Evolutionary conservation across 2,888 invertebrate genomes (phyloP).

Genomic region (Drosophila prostipennis): DNA sequence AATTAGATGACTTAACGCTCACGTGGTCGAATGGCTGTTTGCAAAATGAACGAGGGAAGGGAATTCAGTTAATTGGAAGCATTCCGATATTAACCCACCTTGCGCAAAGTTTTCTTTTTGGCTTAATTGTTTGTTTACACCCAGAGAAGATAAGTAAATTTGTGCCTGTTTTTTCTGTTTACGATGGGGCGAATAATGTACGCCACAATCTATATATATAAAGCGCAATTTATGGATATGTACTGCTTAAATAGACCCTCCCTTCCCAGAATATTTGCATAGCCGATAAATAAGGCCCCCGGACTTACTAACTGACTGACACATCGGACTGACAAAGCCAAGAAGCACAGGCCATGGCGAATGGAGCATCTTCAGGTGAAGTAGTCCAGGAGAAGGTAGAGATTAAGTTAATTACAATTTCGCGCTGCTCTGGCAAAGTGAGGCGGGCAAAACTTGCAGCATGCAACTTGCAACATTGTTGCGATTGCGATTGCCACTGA

Average conservation of each 20-base stretch:
- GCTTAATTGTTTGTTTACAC: conserved; percentile 33
- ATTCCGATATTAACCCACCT: conserved; percentile 29
- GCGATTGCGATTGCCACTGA: conserved; percentile 15
- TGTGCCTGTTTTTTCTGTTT: conserved; percentile 30
- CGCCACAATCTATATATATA: conserved; percentile 34
- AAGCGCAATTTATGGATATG: conserved; percentile 15
- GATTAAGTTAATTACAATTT: conserved; percentile 49
- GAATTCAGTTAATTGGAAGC: conserved; percentile 26
- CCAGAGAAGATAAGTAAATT: conserved; percentile 41
- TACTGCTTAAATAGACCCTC: conserved; percentile 11
- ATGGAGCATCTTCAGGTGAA: conserved; percentile 15
- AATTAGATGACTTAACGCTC: conserved; percentile 34
- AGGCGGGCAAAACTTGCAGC: conserved; percentile 20
- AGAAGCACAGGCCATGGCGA: conserved; percentile 12
- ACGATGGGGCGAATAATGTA: conserved; percentile 19
- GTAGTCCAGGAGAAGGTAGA: not conserved
- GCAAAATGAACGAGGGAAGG: conserved; percentile 2
- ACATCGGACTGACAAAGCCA: conserved; percentile 25
- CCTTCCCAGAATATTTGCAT: conserved; percentile 15
- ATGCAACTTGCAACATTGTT: conserved; percentile 37
- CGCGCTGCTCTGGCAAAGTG: conserved; percentile 15
- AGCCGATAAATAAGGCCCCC: conserved; percentile 10
- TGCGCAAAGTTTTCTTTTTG: conserved; percentile 37
- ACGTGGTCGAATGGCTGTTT: conserved; percentile 27
- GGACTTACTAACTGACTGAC: not conserved